Conservation (phyloP, 2,113 vertebrate species). For the Anarrhichthys ocellatus region DNA sequence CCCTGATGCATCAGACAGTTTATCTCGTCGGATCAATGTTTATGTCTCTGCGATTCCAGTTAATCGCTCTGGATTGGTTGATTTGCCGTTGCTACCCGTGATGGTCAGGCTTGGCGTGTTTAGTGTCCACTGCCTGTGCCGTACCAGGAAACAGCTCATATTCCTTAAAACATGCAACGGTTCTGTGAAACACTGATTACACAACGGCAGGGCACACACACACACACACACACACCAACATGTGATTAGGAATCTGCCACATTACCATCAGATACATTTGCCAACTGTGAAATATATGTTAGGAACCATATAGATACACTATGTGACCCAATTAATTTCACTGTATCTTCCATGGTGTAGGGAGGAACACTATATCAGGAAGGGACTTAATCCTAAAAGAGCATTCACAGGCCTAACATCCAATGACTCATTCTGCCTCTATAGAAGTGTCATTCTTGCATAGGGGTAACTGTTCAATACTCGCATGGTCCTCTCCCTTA, state of each 20-base stretch:
- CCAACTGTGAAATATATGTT: constrained; percentile 21
- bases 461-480: constrained; percentile 31
- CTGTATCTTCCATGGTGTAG: constrained; percentile 51
- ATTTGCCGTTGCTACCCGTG: neutral
- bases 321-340: constrained; percentile 66
- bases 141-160: neutral
- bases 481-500: constrained; percentile 20
- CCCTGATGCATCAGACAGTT: constrained; percentile 25
- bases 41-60: constrained; percentile 26
- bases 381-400: constrained; percentile 76
- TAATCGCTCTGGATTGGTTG: constrained; percentile 5
- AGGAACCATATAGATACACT: constrained; percentile 40
- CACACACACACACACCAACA: neutral
- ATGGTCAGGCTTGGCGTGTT: neutral
- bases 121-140: neutral
- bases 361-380: constrained; percentile 66
- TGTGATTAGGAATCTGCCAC: constrained; percentile 20
- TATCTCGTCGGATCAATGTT: constrained; percentile 47
- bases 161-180: neutral
- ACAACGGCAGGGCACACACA: neutral
- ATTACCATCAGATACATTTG: constrained; percentile 46
- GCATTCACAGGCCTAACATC: constrained; percentile 74
- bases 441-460: constrained; percentile 54
- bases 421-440: constrained; percentile 77
- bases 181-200: neutral